phyloP scores from a whole-genome alignment of 2,888 invertebrate genomes.

The Nemurella pictetii region DNA sequence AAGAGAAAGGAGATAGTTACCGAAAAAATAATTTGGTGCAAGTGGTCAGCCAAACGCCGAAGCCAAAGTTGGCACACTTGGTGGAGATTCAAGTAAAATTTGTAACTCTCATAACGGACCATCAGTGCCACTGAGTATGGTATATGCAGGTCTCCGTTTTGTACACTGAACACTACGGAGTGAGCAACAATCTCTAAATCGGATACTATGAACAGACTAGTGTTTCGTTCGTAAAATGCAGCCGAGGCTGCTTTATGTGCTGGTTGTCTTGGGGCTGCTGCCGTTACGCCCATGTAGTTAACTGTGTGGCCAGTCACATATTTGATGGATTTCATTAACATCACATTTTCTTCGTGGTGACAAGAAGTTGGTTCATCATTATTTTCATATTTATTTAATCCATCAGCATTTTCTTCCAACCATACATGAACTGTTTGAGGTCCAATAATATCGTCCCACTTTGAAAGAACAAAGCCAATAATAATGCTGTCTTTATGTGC shows the following conservation, averaged over 20 bases:
- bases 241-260: neutral
- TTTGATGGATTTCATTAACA: constrained; percentile 39
- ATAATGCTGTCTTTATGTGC: constrained; percentile 38
- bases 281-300: constrained; percentile 39
- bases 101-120: constrained; percentile 39
- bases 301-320: constrained; percentile 44
- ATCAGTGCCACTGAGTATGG: constrained; percentile 42
- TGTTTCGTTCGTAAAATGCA: constrained; percentile 32
- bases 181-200: constrained; percentile 43
- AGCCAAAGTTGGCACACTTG: constrained; percentile 41
- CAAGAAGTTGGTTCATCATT: neutral
- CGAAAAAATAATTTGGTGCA: constrained; percentile 35
- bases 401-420: constrained; percentile 35
- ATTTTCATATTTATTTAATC: neutral
- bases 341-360: neutral
- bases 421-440: constrained; percentile 43
- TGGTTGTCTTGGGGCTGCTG: neutral
- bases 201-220: constrained; percentile 42
- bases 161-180: constrained; percentile 40
- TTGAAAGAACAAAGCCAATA: constrained; percentile 41
- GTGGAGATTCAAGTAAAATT: constrained; percentile 38
- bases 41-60: constrained; percentile 33
- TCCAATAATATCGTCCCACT: constrained; percentile 44
- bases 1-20: constrained; percentile 10
- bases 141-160: constrained; percentile 29